Percentiles rank a stretch among this genome's conserved stretches.
Conservation (phyloP, 2,797 vertebrate genomes). For the Neosalanx taihuensis region DNA sequence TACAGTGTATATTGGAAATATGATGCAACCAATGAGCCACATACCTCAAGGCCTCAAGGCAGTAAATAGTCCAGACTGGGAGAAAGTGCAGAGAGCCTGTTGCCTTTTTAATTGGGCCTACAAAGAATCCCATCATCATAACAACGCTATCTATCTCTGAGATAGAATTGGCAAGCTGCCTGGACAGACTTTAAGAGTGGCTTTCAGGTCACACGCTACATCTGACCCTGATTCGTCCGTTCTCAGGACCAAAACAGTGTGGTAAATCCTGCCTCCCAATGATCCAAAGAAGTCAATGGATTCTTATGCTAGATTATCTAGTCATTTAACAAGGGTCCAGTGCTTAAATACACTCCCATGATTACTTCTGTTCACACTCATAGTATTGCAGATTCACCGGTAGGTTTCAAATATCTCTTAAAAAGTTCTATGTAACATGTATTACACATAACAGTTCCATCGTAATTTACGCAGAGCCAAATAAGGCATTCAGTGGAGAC, state of each 20-base stretch:
- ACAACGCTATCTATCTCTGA: background rate
- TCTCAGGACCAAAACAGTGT: background rate
- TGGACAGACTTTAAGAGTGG: background rate
- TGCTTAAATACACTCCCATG: too few relatives aligned
- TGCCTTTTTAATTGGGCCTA: background rate
- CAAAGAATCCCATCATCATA: slow-evolving; percentile 1
- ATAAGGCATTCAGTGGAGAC: background rate
- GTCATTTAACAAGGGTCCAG: too few relatives aligned
- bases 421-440: background rate
- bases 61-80: background rate
- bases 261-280: background rate
- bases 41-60: background rate
- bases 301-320: too few relatives aligned
- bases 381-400: too few relatives aligned
- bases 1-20: too few relatives aligned
- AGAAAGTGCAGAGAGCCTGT: background rate
- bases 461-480: background rate
- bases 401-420: too few relatives aligned
- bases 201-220: background rate
- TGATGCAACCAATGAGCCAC: background rate
- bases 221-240: background rate
- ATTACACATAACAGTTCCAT: background rate
- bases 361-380: too few relatives aligned
- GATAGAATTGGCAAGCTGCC: background rate
- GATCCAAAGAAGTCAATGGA: background rate